These are phyloP conservation scores for Odocoileus virginianus DNA, from an alignment of 2,113 vertebrate species.

Conservation along the genomic window DNA sequence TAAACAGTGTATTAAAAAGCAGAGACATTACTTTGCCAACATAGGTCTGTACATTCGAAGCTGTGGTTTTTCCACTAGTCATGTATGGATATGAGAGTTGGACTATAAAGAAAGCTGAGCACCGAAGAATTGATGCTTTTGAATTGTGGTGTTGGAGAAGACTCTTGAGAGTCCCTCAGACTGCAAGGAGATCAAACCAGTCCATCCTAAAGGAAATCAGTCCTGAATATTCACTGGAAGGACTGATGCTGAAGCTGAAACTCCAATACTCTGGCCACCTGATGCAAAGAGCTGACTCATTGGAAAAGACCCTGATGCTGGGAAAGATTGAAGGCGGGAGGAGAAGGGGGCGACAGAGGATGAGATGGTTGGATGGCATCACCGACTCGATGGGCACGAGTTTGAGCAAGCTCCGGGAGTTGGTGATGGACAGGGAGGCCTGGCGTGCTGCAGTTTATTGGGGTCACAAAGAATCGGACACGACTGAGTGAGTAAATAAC, in stretches of 20 bases:
- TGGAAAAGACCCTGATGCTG: neutral
- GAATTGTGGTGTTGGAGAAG: neutral
- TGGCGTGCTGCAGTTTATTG: fast-evolving
- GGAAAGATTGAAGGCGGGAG: fast-evolving
- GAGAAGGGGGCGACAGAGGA: neutral
- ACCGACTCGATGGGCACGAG: fast-evolving
- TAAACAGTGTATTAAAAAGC: neutral
- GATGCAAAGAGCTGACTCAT: fast-evolving
- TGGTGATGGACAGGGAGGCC: neutral
- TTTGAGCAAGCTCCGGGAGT: fast-evolving
- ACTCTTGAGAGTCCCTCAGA: neutral
- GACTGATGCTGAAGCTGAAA: neutral
- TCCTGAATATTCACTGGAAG: fast-evolving
- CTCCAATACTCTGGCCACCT: fast-evolving
- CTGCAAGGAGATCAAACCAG: neutral
- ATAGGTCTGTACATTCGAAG: fast-evolving
- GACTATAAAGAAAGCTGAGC: fast-evolving
- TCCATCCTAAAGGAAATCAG: fast-evolving
- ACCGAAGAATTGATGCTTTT: fast-evolving
- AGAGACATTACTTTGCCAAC: neutral
- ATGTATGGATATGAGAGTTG: neutral
- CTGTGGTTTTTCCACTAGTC: neutral
- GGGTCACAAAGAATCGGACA: fast-evolving
- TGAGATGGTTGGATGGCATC: neutral
- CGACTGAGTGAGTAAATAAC: fast-evolving